A percentile compares a stretch with the other conserved stretches of the same genome.
phyloP scores from a whole-genome alignment of 2,113 vertebrate species.

The Nyctibius bracteatus region DNA sequence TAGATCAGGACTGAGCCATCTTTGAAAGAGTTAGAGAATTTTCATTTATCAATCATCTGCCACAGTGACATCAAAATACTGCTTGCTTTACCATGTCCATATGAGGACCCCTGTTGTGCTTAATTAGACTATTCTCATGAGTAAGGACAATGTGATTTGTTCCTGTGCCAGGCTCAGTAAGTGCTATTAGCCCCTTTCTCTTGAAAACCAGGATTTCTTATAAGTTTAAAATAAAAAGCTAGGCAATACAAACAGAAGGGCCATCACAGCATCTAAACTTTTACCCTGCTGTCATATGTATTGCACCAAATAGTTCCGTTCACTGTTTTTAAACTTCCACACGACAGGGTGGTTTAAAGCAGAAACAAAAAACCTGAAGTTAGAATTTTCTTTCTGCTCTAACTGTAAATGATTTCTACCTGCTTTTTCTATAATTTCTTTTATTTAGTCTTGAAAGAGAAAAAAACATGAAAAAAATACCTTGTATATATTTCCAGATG shows the following conservation, averaged over 20 bases:
- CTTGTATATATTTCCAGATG: neutral
- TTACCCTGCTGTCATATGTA: neutral
- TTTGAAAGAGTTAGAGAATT: neutral
- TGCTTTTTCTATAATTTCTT: neutral
- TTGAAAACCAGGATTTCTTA: neutral
- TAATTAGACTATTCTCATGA: slow-evolving; percentile 55
- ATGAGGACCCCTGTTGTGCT: slow-evolving; percentile 42
- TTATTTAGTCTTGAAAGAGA: neutral
- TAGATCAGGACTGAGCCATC: neutral
- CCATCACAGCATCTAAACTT: neutral
- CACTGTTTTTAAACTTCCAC: slow-evolving; percentile 8
- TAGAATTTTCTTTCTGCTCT: slow-evolving; percentile 2
- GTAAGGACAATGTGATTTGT: slow-evolving; percentile 47
- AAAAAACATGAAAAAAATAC: neutral
- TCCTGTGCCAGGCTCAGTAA: slow-evolving; percentile 24
- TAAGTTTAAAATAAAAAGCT: neutral
- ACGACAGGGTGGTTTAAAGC: neutral
- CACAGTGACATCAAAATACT: neutral
- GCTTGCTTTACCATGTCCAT: slow-evolving; percentile 21
- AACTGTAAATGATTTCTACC: neutral
- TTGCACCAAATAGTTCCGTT: neutral
- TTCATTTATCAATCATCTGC: neutral
- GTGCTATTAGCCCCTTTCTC: slow-evolving; percentile 21
- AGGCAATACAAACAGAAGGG: neutral
- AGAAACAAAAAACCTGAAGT: neutral